Evolutionary conservation across 2,797 vertebrate genomes (phyloP), one percentile per base, ranked within the genome.

Genomic region (Apodemus agrarius): DNA sequence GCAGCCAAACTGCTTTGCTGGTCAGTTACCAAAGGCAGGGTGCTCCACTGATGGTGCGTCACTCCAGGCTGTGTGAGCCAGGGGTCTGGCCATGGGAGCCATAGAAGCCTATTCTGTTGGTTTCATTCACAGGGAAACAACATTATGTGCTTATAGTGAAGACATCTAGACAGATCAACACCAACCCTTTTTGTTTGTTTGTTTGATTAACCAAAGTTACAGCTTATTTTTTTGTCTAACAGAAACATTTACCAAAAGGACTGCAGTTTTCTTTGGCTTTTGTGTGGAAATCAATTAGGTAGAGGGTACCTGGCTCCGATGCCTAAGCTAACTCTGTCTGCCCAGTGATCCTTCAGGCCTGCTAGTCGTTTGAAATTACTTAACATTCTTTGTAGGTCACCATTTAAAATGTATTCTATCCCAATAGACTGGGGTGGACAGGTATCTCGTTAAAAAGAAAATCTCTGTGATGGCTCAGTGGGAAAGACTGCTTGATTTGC

Each of bases 261-360:
- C 14, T 78, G 13, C 34, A 74, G 61, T 86, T 84, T 61, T 9
- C 13, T 59, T 92, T 92, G 24, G 29, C 83, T 74, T 87, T 31
- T 87, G 22, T 91, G 72, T 91, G 29, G 59, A 87, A 87, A 63
- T 65, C 57, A 81, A n/a, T 34, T 29, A 61, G 43, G 10, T 75
- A 3, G 34, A 75, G 10, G 26, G 40, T 19, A 34, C 24, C 34
- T 21, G n/a, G 6, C 1, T 91, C 40, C 78, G 26, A 81, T 29
- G 34, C 40, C 65, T 54, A 75, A 72, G 37, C 29, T 81, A 78
- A 29, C 49, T 49, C 40, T 85, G 31, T 59, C 82, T 69, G 72
- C 31, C 61, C 49, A 80, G 34, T 24, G 59, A 59, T 46, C 76
- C 10, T 69, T 85, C 11, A 29, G 61, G 34, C 14, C n/a, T 49